Evolutionary conservation across 2,113 vertebrate genomes (phyloP).

Genomic region (Antidorcas marsupialis): DNA sequence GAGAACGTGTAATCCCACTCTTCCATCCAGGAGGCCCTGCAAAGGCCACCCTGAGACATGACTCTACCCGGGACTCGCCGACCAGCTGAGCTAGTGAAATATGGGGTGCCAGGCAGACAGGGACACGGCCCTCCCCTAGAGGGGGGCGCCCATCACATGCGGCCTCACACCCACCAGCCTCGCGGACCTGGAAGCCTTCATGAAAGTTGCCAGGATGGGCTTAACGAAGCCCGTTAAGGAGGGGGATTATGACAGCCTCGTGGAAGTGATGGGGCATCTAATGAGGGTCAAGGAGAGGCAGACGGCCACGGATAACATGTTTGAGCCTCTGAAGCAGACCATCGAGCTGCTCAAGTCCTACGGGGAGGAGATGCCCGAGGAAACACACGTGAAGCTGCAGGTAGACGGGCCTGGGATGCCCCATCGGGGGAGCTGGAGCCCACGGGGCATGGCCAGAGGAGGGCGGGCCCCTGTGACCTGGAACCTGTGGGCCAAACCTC

Average conservation of each 20-base stretch:
- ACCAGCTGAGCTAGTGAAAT: accelerated
- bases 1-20: accelerated
- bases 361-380: conserved; percentile 79
- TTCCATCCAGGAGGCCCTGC: accelerated
- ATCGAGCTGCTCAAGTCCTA: conserved; percentile 78
- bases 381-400: conserved; percentile 76
- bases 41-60: not conserved
- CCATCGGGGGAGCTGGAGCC: accelerated
- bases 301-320: conserved; percentile 71
- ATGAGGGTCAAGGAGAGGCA: conserved; percentile 79
- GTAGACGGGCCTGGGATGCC: not conserved
- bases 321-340: conserved; percentile 81
- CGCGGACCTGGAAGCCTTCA: conserved; percentile 75
- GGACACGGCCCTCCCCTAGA: accelerated
- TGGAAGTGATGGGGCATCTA: conserved; percentile 79
- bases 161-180: conserved; percentile 63
- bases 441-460: accelerated
- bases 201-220: conserved; percentile 34
- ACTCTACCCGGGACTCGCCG: accelerated
- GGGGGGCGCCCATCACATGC: accelerated
- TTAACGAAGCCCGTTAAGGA: conserved; percentile 76
- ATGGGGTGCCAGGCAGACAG: accelerated
- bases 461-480: not conserved
- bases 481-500: not conserved
- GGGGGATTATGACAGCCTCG: conserved; percentile 77